Base-by-base conservation (phyloP, 2,113 vertebrate genomes). In the Rutilus rutilus region DNA sequence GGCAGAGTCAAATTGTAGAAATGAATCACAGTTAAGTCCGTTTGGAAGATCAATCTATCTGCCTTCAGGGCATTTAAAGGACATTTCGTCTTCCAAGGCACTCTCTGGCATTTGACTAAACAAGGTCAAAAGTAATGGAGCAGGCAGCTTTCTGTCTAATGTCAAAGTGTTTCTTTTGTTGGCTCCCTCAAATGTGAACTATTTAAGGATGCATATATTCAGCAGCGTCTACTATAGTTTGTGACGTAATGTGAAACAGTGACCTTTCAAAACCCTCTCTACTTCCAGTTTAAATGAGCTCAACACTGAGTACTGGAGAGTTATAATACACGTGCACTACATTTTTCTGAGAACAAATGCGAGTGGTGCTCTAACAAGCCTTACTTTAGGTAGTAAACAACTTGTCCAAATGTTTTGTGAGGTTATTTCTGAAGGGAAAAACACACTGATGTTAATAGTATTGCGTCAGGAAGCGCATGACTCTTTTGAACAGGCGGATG, bases 81-180 rank as follows among this genome's bases (percentile, higher is more conserved):
- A 19, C 83, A 89, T 69, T 79, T 89, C 52, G 47, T 47, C 64
- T 78, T 83, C 65, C 81, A 83, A 69, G 81, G 25, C 9, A 25
- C 42, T 36, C 59, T 75, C 78, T 78, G 54, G 65, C 42, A 77
- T 83, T 74, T 54, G 69, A 75, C 60, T 62, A 79, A 73, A 62
- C 85, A 89, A 86, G 84, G 87, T 78, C 87, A 57, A 75, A 81
- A 25, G 39, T 75, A 80, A 82, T 78, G 85, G 77, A 75, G 19
- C 45, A 79, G 80, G 21, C 80, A n/a, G 45, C 64, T 33, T 30
- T 82, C 45, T n/a, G 64, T 54, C 80, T 82, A 82, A 82, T 52
- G 64, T 69, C 45, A 82, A 82, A 69, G 78, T 47, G 7, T 52
- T 78, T 78, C 75, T 65, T 81, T 65, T 65, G 10, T 45, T 45